phyloP scores from a whole-genome alignment of 2,113 vertebrate genomes.

The Mus pahari region DNA sequence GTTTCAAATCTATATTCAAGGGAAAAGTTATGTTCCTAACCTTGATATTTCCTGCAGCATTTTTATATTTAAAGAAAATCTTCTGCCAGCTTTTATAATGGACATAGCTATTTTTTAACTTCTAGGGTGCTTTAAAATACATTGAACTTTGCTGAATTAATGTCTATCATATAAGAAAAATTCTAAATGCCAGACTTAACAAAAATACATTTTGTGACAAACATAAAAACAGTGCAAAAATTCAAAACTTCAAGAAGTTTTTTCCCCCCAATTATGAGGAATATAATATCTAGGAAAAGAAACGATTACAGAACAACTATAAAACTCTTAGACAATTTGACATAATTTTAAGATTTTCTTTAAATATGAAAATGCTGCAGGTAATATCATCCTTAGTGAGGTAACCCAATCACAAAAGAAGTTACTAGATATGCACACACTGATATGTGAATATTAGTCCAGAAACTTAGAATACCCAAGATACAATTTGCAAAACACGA shows the following conservation, averaged over 20 bases:
- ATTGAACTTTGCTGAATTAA: constrained; percentile 37
- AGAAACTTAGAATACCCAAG: too few relatives aligned
- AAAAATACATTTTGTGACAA: constrained; percentile 59
- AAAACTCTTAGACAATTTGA: background rate
- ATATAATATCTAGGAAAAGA: background rate
- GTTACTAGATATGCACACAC: too few relatives aligned
- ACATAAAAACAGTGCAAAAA: constrained; percentile 60
- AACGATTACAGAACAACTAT: background rate
- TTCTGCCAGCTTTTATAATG: background rate
- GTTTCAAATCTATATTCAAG: background rate
- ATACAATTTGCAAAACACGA: too few relatives aligned
- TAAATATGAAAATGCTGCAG: too few relatives aligned
- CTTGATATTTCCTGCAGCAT: background rate
- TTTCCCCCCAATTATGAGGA: constrained; percentile 46
- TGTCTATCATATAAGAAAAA: constrained; percentile 40
- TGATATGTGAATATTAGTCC: too few relatives aligned
- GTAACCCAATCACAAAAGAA: too few relatives aligned
- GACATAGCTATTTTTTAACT: background rate
- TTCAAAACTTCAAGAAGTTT: constrained; percentile 35
- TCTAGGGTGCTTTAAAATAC: constrained; percentile 38
- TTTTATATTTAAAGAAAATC: background rate
- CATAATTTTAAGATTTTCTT: constrained; percentile 34
- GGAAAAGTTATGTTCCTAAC: constrained; percentile 19
- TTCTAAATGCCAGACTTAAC: background rate
- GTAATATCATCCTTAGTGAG: too few relatives aligned